Base-by-base conservation (phyloP, 2,797 vertebrate genomes). In the Merluccius polli region DNA sequence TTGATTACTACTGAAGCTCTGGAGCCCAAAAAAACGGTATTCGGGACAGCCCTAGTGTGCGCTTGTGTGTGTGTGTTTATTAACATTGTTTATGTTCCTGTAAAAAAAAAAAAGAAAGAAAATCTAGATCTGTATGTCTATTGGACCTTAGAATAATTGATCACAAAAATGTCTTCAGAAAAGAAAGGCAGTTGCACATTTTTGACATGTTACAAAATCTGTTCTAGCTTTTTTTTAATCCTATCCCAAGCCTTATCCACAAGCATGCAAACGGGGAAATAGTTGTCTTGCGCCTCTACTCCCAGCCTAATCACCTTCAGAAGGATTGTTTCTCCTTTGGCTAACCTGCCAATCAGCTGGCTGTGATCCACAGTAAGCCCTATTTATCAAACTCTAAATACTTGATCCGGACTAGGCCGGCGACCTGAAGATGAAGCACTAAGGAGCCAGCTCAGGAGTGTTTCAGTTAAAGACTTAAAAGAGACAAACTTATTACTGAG, bases 261-360 rank as follows among this genome's bases (percentile, higher is more conserved):
- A 69, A 32, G 29, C 67, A 32, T 90, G 85, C 91, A 92, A 93
- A 95, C 91, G 93, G 31, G 89, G 91, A 94, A 93, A 92, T 87
- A 89, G 90, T 89, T 92, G 91, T 89, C 89, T 90, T 89, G 84
- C 79, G 86, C 85, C 91, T 93, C 90, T 95, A 94, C 93, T 91
- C 92, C 92, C 93, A 92, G 91, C 91, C 92, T 95, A 96, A 96
- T 96, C 95, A 95, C 94, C 94, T 88, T 83, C 86, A 82, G 79
- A 79, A 87, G 85, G 87, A 90, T 89, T 90, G 87, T 84, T 81
- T 84, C 82, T 89, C 84, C 75, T 87, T 85, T 83, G 83, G 87
- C 85, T 89, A 85, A 87, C 83, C 84, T 87, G 86, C 79, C 81
- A 32, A 73, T 85, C 84, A 85, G 85, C 82, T 77, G 84, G 76